Base-by-base conservation (phyloP, 2,113 vertebrate species). In the Pithys albifrons region DNA sequence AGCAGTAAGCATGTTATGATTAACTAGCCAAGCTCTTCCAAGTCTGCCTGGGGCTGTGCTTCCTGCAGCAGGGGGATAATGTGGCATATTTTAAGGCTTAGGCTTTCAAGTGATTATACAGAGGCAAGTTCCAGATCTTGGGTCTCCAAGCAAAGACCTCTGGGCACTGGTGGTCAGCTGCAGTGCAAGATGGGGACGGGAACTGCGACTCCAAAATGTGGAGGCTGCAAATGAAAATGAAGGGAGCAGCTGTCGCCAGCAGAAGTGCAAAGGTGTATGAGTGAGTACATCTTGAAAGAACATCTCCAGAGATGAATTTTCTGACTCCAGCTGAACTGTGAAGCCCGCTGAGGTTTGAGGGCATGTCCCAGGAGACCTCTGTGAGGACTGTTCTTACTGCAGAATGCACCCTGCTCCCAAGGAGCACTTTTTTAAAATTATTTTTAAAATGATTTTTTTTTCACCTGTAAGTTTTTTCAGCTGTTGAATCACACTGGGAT, bases 121-220 rank as follows among this genome's bases (percentile, higher is more conserved):
- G 23, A 91, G 29, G 23, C 52, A 84, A 28, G 31, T 73, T 12
- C 16, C n/a, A 79, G 71, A 48, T 39, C 1, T 0, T 67, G n/a
- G 9, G 12, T 64, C 85, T 91, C 57, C 35, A 37, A 35, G 37
- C 16, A 52, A 54, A 65, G 67, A 23, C 49, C 49, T 46, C 7
- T 0, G 0, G 51, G 57, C 43, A 79, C 3, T 2, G 1, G 31
- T 46, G 25, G 24, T 66, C n/a, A 65, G 43, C 51, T 43, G 27
- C 18, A 51, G 73, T 19, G 37, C 7, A 28, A 7, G 1, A 43
- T 29, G 8, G 28, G 24, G 14, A 39, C 45, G 69, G 61, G 28
- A 88, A 7, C 41, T 43, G 12, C 1, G 5, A n/a, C 48, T 51
- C 29, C 51, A 66, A 14, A 83, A 59, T 1, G 1, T 35, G 24